Evolutionary conservation across 1,140 invertebrate genomes (phyloP).

Genomic region (Planococcus citri): DNA sequence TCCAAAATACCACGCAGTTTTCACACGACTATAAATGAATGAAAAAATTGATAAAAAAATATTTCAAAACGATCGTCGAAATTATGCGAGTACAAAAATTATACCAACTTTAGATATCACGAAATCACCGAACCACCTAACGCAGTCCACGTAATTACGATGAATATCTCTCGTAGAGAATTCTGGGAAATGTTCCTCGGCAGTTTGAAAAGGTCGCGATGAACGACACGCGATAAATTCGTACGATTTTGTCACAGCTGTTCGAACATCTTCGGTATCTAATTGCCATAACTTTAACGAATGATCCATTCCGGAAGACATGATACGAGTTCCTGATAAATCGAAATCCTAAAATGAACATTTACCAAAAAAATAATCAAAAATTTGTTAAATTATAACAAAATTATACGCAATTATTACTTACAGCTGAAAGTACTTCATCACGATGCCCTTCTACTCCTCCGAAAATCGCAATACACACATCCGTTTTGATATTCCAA

Average conservation of each 20-base stretch:
- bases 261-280: slow-evolving; percentile 67
- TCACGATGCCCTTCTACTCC: slow-evolving; percentile 94
- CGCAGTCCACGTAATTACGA: slow-evolving; percentile 96
- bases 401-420: no score
- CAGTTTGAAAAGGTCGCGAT: slow-evolving; percentile 70
- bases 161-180: slow-evolving; percentile 96
- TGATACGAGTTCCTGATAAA: slow-evolving; percentile 70
- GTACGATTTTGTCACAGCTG: slow-evolving; percentile 77
- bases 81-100: neutral
- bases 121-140: slow-evolving; percentile 90
- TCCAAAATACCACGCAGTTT: slow-evolving; percentile 96
- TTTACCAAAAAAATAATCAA: no score
- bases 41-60: neutral
- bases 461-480: slow-evolving; percentile 90
- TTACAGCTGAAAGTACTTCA: slow-evolving; percentile 82
- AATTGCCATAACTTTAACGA: slow-evolving; percentile 88
- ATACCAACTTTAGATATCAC: slow-evolving; percentile 75
- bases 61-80: neutral
- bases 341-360: slow-evolving; percentile 61
- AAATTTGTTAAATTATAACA: no score
- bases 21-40: slow-evolving; percentile 64
- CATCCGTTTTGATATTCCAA: slow-evolving; percentile 91
- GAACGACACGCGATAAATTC: slow-evolving; percentile 61
- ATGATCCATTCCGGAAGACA: slow-evolving; percentile 97
- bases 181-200: slow-evolving; percentile 89